Evolutionary conservation across 1,140 invertebrate genomes (phyloP), one percentile per base, ranked within the genome.

Genomic region (Microplitis mediator): DNA sequence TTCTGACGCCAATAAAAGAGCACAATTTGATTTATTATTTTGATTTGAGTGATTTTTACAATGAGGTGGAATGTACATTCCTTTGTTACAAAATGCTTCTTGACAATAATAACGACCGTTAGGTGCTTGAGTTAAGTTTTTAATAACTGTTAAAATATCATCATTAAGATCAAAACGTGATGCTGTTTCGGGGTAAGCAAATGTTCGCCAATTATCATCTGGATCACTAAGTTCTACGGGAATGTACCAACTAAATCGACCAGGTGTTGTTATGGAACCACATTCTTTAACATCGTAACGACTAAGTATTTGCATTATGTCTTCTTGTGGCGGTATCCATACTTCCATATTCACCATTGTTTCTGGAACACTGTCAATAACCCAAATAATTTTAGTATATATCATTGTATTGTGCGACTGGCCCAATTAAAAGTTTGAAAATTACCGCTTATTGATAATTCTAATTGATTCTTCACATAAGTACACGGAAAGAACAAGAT

Each of bases 201-300:
- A 90, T 8, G 85, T 82, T n/a, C 84, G 75, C 90, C 90, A 91
- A 67, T 81, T 89, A 4, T 88, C 86, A 11, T 76, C 76, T 3
- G 62, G 5, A 4, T 51, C 77, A 3, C 80, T 78, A 51, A 91
- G 76, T 72, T 82, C 73, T 69, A 78, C 76, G 0, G 91, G 91
- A 54, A 93, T 89, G 77, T 92, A 94, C 93, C 93, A 94, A 4
- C 92, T 91, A 79, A 92, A 93, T 68, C 92, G 90, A 52, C 91
- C 92, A 1, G 89, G 87, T 4, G 90, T 87, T 4, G 89, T 88
- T 23, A 92, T 80, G 54, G 86, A 88, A 6, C 92, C 92, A 75
- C 87, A 88, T 77, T 92, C 90, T 54, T 89, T 88, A 2, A 93
- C 84, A 3, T 87, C 71, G 54, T 86, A 81, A 65, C 79, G 73